Base-by-base conservation (phyloP, 1,140 invertebrate species). In the Diuraphis noxia region DNA sequence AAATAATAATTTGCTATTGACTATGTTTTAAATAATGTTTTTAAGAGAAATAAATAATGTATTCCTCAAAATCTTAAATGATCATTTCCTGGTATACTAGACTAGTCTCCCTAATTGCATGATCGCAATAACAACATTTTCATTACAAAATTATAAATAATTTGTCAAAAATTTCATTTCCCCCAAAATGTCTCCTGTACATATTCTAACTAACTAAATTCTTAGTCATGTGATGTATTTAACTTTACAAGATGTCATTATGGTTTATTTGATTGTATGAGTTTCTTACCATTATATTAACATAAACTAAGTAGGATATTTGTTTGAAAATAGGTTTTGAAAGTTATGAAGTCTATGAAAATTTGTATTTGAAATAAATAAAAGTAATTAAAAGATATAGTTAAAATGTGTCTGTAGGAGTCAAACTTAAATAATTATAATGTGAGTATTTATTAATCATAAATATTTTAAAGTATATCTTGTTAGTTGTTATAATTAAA, bases 261-360 rank as follows among this genome's bases (percentile, higher is more conserved):
- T 86, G 43, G 4, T 86, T 34, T 49, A 49, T 49, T 86, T 49
- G 84, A 86, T 49, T 86, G 43, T 86, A 49, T 36, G 25, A 86
- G 84, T 86, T 86, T 36, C n/a, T 49, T 86, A 34, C 36, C 8
- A 49, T 40, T 23, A n/a, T 63, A 63, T n/a, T 63, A 63, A 63
- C 56, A 63, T 63, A 63, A 63, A 63, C 10, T 30, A 30, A 72
- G 56, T n/a, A 72, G n/a, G 34, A n/a, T 72, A 72, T 34, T 34
- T 34, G 19, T 85, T 46, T 21, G 6, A 85, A 41, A 41, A 82
- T 82, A 82, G 40, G 38, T 25, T 41, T 41, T 41, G 19, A 41
- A n/a, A 34, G 17, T 85, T n/a, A 0, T 85, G 41, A 43, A 43
- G 10, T 43, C 40, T 21, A 2, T 19, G 17, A 6, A 85, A 8